Evolutionary conservation across 2,113 vertebrate genomes (phyloP).

Genomic region (Rhabdornis inornatus): DNA sequence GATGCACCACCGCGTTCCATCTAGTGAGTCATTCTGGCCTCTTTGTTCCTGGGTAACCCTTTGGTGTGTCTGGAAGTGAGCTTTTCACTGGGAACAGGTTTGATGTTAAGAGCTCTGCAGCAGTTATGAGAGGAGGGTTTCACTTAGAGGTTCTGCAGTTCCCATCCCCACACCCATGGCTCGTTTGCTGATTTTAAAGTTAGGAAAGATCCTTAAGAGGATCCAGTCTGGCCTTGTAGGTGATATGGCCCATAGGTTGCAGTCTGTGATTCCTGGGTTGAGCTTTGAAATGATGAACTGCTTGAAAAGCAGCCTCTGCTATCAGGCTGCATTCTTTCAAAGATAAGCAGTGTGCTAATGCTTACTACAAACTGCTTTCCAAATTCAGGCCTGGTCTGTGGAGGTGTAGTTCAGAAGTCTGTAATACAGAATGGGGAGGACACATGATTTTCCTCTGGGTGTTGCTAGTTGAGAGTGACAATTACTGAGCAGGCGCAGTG

Average conservation of each 20-base stretch:
- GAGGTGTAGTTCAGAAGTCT: not conserved
- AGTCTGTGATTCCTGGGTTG: not conserved
- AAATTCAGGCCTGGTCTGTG: not conserved
- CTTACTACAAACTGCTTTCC: not conserved
- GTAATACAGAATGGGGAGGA: not conserved
- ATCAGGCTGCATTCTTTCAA: not conserved
- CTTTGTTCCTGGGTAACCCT: not conserved
- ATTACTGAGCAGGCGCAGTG: not conserved
- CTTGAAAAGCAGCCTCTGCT: not conserved
- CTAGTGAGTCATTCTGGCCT: not conserved
- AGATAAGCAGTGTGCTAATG: not conserved
- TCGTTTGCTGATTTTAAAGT: not conserved
- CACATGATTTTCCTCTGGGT: not conserved
- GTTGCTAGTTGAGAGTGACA: not conserved
- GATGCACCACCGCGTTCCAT: not conserved
- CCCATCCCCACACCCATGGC: accelerated
- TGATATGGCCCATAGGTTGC: not conserved
- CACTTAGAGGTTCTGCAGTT: not conserved
- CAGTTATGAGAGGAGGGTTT: not conserved
- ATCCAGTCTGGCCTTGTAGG: not conserved
- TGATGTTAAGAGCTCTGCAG: not conserved
- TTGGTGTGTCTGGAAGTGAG: not conserved
- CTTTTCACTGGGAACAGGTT: not conserved
- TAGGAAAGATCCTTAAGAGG: not conserved
- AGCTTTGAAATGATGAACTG: not conserved